A percentile compares a stretch with the other conserved stretches of the same genome.
Conservation (phyloP, 2,888 invertebrate genomes). For the Thera obeliscata region DNA sequence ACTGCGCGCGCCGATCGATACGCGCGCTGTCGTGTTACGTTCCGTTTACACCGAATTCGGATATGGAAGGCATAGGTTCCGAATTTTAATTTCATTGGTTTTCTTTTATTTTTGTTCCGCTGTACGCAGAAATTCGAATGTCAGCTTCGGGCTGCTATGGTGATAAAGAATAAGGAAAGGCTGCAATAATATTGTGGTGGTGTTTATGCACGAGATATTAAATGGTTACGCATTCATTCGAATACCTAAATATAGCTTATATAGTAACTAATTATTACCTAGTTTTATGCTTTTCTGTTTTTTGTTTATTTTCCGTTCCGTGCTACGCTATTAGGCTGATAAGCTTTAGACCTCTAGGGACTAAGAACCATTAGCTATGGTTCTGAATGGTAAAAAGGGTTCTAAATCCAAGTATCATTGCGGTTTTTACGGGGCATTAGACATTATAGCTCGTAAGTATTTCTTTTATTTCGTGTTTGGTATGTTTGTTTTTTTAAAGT, state of each 20-base stretch:
- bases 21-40: slow-evolving; percentile 70
- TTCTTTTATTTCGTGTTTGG: background rate
- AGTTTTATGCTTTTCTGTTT: background rate
- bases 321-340: slow-evolving; percentile 1
- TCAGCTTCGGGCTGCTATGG: background rate
- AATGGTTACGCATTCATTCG: background rate
- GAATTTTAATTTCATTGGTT: slow-evolving; percentile 27
- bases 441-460: background rate
- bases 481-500: too few species aligned
- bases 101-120: slow-evolving; percentile 21
- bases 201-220: background rate
- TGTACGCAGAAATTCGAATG: slow-evolving; percentile 26
- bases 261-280: background rate
- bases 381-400: background rate
- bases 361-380: background rate
- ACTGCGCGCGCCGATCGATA: slow-evolving; percentile 81
- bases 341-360: background rate
- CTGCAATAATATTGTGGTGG: background rate
- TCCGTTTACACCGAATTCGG: slow-evolving; percentile 59
- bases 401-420: background rate
- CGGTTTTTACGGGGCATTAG: background rate
- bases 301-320: background rate
- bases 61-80: slow-evolving; percentile 27
- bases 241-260: background rate
- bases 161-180: background rate